These are phyloP conservation scores for Nomada ruficornis DNA, from an alignment of 2,888 invertebrate species.

Conservation along the genomic window DNA sequence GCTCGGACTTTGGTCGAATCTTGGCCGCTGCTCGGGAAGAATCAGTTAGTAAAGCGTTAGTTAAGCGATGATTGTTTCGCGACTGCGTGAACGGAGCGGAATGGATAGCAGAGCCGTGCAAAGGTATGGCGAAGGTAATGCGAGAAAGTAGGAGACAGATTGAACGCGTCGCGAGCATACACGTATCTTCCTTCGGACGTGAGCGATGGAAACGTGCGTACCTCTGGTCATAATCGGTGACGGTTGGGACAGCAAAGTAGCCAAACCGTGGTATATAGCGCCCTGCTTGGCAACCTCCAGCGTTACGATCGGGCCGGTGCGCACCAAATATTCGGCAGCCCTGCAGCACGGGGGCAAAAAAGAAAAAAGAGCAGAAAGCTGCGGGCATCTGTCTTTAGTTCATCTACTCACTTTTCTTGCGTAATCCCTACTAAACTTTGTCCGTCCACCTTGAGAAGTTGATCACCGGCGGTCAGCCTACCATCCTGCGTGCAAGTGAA, in stretches of 20 bases:
- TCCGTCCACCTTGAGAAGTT: constrained; percentile 97
- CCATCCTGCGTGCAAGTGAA: constrained; percentile 89
- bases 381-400: background rate
- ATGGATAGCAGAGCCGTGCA: background rate
- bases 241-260: constrained; percentile 95
- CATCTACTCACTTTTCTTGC: constrained; percentile 87
- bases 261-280: constrained; percentile 98
- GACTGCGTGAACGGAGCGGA: background rate
- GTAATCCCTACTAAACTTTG: constrained; percentile 94
- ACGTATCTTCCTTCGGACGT: background rate
- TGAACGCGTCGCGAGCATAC: constrained; percentile 21
- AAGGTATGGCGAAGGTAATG: background rate
- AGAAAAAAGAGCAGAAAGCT: background rate
- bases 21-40: constrained; percentile 78
- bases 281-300: constrained; percentile 99
- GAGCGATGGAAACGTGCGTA: constrained; percentile 81
- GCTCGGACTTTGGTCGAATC: constrained; percentile 82
- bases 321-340: constrained; percentile 97
- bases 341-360: constrained; percentile 82
- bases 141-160: constrained; percentile 8
- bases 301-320: constrained; percentile 96
- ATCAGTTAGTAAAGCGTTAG: constrained; percentile 74
- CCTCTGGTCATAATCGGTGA: constrained; percentile 92
- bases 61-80: constrained; percentile 65
- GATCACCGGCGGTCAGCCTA: constrained; percentile 97